A percentile compares a stretch with the other conserved stretches of the same genome.
phyloP scores from a whole-genome alignment of 2,797 vertebrate genomes.

The Anabas testudineus region DNA sequence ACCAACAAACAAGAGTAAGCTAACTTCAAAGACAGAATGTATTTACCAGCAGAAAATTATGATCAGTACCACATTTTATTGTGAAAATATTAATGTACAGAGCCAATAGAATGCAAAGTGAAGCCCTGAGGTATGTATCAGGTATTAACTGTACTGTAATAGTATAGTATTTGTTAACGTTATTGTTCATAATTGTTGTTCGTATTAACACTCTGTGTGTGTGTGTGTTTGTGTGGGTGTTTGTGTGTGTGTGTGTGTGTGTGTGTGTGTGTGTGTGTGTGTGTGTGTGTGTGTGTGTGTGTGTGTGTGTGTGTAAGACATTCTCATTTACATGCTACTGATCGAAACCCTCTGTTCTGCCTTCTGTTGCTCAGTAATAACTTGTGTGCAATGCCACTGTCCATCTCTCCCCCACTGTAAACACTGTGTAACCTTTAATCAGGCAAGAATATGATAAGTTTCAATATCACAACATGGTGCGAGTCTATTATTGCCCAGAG shows the following conservation, averaged over 20 bases:
- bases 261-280: conserved; percentile 18
- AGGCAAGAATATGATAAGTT: conserved; percentile 40
- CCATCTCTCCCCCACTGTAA: conserved; percentile 23
- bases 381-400: conserved; percentile 9
- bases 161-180: conserved; percentile 3
- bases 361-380: conserved; percentile 25
- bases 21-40: too few species aligned
- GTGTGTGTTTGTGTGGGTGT: conserved; percentile 7
- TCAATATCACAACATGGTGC: conserved; percentile 28
- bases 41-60: too few species aligned
- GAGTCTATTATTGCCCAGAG: conserved; percentile 47
- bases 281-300: conserved; percentile 15
- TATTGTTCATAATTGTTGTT: neutral
- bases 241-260: conserved; percentile 9
- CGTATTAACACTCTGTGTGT: neutral
- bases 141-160: neutral
- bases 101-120: too few species aligned
- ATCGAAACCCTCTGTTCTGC: neutral
- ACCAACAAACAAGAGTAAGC: neutral
- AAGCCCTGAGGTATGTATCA: too few species aligned
- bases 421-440: conserved; percentile 46
- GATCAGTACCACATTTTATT: too few species aligned
- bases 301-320: conserved; percentile 14
- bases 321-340: conserved; percentile 2
- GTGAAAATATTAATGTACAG: too few species aligned